Conservation (phyloP, 2,113 vertebrate genomes). For the Myotis brandtii region DNA sequence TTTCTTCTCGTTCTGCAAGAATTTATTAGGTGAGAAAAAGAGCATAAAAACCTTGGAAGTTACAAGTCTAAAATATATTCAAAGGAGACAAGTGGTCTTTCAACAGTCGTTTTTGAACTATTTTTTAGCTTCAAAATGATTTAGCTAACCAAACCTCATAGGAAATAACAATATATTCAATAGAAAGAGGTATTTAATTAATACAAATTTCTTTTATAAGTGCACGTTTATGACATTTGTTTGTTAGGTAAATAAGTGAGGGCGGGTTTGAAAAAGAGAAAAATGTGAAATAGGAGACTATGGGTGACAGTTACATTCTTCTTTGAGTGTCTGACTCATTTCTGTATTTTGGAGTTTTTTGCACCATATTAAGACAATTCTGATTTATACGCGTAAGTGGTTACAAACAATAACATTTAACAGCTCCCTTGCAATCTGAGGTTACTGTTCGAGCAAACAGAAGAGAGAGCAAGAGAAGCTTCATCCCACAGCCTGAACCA, state of each 20-base stretch:
- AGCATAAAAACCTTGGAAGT: constrained; percentile 62
- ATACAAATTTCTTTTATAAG: constrained; percentile 61
- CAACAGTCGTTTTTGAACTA: not conserved
- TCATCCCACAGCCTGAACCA: not conserved
- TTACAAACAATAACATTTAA: constrained; percentile 1
- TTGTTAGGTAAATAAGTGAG: constrained; percentile 60
- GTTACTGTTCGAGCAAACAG: constrained; percentile 28
- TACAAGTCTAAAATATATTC: constrained; percentile 43
- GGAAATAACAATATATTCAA: constrained; percentile 48
- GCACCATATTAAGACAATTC: constrained; percentile 58
- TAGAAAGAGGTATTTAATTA: constrained; percentile 58
- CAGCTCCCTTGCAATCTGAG: constrained; percentile 22
- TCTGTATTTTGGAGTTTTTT: constrained; percentile 14
- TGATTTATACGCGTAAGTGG: constrained; percentile 15
- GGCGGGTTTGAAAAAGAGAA: not conserved
- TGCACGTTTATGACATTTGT: constrained; percentile 33
- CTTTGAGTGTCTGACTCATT: constrained; percentile 19
- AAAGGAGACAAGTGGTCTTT: constrained; percentile 31
- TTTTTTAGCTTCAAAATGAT: constrained; percentile 46
- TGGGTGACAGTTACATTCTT: not conserved
- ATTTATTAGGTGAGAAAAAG: constrained; percentile 38
- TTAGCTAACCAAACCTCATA: constrained; percentile 56
- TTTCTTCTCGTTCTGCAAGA: constrained; percentile 66
- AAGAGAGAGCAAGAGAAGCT: not conserved
- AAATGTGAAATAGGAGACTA: constrained; percentile 18